Evolutionary conservation across 2,113 vertebrate species (phyloP), one percentile per base, ranked within the genome.

Genomic region (Anarhynchus alexandrinus): DNA sequence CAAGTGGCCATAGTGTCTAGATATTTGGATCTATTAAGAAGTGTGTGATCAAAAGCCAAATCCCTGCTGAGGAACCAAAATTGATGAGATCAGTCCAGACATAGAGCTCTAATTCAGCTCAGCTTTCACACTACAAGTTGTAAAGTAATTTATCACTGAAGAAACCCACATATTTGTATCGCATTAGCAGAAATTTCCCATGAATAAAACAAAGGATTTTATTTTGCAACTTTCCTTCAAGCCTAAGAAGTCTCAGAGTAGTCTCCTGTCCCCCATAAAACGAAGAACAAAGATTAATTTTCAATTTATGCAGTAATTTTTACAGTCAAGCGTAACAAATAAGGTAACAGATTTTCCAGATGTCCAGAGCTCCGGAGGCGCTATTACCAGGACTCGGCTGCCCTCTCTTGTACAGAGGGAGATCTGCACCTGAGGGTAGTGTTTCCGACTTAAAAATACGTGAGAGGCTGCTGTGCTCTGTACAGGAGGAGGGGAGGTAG

Each of bases 231-330:
- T 91, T 91, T 69, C 67, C 51, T 85, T 72, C 88, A 92, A 78
- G 69, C 65, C 59, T 72, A 77, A 82, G 58, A 94, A 86, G 61
- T 71, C 82, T 82, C 80, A 72, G 67, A 77, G 67, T 52, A 95
- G 77, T 86, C 77, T 92, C 82, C 22, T 4, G 65, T 87, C 59
- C 66, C 73, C 73, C 59, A 93, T 93, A 96, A 97, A 96, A 93
- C 15, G 88, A 96, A 87, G 81, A 97, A 89, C 65, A 92, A 95
- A 97, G 92, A 95, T 96, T 95, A 96, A 86, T 96, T 94, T 97
- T 94, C 94, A 91, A 94, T 97, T 91, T 94, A 86, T 2, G 2
- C 74, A 79, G 86, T 80, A 93, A 92, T 96, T 90, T 94, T 95
- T 97, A 94, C 82, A 93, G 90, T 95, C 71, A 36, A 83, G 78